These are phyloP conservation scores for Xestobium rufovillosum DNA, from an alignment of 2,888 invertebrate species.

Conservation along the genomic window DNA sequence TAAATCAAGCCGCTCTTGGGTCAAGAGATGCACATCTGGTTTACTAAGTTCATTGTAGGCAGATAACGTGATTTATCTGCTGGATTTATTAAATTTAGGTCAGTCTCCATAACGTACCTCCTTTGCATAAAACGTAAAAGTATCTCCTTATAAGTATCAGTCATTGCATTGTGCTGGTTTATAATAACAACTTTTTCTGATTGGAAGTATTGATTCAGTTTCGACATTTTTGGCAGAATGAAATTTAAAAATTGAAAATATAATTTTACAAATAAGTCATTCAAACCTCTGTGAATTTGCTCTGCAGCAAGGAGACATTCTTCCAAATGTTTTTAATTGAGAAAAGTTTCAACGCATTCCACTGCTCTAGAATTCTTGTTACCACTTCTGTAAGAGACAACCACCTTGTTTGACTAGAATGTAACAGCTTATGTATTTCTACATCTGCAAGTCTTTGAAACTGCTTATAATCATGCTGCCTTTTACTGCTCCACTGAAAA, in stretches of 20 bases:
- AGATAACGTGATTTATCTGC: not conserved
- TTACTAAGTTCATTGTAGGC: not conserved
- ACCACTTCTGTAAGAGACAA: constrained; percentile 27
- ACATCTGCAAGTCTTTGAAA: constrained; percentile 24
- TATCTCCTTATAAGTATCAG: constrained; percentile 7
- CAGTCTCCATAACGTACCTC: constrained; percentile 7
- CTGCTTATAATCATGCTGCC: constrained; percentile 22
- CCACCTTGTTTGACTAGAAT: constrained; percentile 31
- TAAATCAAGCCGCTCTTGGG: not conserved
- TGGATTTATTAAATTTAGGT: constrained; percentile 3
- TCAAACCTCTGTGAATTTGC: constrained; percentile 17
- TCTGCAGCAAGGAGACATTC: constrained; percentile 18
- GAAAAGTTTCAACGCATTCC: constrained; percentile 26
- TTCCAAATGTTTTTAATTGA: constrained; percentile 22
- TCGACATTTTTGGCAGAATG: constrained; percentile 12
- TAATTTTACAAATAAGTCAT: constrained; percentile 21
- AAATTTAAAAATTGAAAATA: constrained; percentile 10
- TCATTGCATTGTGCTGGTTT: constrained; percentile 5
- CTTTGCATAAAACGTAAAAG: constrained; percentile 10
- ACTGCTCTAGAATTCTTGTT: constrained; percentile 28
- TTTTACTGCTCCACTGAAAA: constrained; percentile 14
- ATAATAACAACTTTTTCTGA: constrained; percentile 8
- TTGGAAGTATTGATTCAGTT: constrained; percentile 12
- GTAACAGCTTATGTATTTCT: constrained; percentile 23
- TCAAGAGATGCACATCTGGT: not conserved